phyloP scores from a whole-genome alignment of 2,113 vertebrate genomes.

The Pavo muticus region DNA sequence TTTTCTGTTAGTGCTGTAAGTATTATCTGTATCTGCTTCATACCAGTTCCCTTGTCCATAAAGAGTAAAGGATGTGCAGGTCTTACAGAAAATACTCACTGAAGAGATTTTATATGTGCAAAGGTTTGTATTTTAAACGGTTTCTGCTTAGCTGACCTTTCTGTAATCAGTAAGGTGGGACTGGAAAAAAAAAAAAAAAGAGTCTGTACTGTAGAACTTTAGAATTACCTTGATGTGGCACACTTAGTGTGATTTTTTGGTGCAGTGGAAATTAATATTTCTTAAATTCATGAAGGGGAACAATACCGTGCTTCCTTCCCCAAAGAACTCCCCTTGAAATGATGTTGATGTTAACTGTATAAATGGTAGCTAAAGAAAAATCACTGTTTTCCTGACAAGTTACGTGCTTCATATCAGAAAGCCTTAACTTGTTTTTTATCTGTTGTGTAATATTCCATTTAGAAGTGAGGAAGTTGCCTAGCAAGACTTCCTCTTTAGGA shows the following conservation, averaged over 20 bases:
- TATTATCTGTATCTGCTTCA: not conserved
- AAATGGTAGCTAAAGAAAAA: not conserved
- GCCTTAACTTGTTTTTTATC: not conserved
- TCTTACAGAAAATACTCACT: not conserved
- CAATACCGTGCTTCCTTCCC: not conserved
- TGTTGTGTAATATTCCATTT: not conserved
- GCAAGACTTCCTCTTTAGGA: not conserved
- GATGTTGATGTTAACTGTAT: not conserved
- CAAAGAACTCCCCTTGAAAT: not conserved
- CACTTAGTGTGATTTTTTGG: not conserved
- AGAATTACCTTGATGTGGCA: not conserved
- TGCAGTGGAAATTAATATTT: not conserved
- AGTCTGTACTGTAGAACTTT: not conserved
- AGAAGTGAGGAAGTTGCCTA: fast-evolving
- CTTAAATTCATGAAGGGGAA: not conserved
- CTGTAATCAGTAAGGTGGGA: not conserved
- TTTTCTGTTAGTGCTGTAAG: not conserved
- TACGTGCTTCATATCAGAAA: not conserved
- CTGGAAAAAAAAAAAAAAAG: not conserved
- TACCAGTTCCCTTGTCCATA: not conserved
- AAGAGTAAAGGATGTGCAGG: not conserved
- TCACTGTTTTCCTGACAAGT: not conserved
- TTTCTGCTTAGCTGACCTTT: not conserved
- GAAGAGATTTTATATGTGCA: not conserved
- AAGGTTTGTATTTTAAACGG: not conserved